phyloP scores from a whole-genome alignment of 1,140 invertebrate genomes.

The Aphidius ervi region DNA sequence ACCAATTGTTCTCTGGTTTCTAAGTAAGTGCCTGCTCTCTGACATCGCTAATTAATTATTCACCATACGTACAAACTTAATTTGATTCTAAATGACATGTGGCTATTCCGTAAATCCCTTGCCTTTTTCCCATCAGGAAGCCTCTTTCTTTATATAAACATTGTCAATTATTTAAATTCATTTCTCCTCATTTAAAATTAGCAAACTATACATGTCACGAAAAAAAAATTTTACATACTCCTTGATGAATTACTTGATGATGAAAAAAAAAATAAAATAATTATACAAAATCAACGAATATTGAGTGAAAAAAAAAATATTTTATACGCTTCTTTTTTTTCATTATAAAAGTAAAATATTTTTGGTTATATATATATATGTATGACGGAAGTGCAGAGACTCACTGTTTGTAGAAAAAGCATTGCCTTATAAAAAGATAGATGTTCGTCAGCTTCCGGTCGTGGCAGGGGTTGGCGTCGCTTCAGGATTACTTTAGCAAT shows the following conservation, averaged over 20 bases:
- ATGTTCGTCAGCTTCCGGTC: conserved; percentile 25
- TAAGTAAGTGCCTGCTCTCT: conserved; percentile 3
- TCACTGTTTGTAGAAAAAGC: background rate
- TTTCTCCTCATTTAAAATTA: no score
- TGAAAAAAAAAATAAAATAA: no score
- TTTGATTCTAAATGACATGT: conserved; percentile 15
- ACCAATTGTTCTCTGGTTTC: conserved; percentile 7
- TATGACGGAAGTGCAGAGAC: conserved; percentile 13
- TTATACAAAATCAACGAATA: no score
- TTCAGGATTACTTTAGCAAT: conserved; percentile 7
- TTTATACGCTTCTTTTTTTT: background rate
- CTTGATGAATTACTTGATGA: no score
- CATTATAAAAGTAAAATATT: background rate
- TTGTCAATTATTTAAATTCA: conserved; percentile 27
- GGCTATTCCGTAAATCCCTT: background rate
- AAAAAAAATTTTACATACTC: no score
- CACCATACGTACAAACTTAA: conserved; percentile 23
- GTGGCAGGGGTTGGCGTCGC: conserved; percentile 24
- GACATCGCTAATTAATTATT: conserved; percentile 21
- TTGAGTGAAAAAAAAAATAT: background rate
- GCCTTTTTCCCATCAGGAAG: background rate
- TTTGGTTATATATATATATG: background rate
- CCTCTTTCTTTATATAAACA: conserved; percentile 19
- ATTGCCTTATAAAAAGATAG: conserved; percentile 18
- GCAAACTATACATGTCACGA: no score